Conservation (phyloP, 2,888 invertebrate species). For the Lycocerus yunnanus region DNA sequence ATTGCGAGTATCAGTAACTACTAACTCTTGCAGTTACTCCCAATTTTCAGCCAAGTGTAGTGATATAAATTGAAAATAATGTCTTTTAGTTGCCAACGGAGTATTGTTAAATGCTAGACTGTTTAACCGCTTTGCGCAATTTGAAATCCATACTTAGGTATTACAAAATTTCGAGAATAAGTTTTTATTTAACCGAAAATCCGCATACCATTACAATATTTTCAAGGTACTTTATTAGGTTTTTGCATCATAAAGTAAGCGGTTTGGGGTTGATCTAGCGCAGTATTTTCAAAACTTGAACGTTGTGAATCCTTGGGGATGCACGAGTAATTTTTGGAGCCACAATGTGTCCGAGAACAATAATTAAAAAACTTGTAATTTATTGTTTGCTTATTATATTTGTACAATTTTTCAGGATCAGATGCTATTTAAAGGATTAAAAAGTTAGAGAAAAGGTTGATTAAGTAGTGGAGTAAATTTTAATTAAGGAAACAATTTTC, state of each 20-base stretch:
- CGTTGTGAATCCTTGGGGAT: neutral
- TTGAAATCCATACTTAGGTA: neutral
- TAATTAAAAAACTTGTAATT: neutral
- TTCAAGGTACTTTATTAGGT: neutral
- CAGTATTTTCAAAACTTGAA: neutral
- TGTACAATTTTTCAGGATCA: neutral
- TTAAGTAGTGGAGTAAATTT: neutral
- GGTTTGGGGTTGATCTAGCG: neutral
- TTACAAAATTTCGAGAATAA: neutral
- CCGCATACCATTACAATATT: neutral
- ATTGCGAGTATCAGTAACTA: neutral
- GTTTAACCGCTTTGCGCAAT: neutral
- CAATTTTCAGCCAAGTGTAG: constrained; percentile 3
- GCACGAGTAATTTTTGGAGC: neutral
- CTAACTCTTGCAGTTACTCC: constrained; percentile 5
- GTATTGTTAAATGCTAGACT: neutral
- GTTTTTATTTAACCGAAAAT: neutral
- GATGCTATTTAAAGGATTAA: neutral
- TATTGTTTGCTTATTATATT: neutral
- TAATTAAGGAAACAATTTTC: neutral
- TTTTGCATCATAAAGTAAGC: neutral
- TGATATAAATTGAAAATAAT: constrained; percentile 18
- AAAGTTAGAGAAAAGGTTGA: neutral
- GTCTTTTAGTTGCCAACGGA: constrained; percentile 4
- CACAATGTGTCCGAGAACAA: neutral